Conservation (phyloP, 2,797 vertebrate species). For the Dallia pectoralis region DNA sequence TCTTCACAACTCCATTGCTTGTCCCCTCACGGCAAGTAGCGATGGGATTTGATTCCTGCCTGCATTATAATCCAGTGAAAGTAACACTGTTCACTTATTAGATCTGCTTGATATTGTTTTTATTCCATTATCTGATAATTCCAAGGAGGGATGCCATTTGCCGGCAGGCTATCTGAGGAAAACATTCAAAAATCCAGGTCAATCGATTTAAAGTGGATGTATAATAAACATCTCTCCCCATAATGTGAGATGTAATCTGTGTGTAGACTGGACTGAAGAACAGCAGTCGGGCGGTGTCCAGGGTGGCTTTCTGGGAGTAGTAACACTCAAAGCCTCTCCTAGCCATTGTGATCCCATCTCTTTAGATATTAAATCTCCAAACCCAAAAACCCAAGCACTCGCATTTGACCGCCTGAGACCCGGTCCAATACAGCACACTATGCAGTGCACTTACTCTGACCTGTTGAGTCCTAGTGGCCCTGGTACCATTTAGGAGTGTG, state of each 20-base stretch:
- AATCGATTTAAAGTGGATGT: not conserved
- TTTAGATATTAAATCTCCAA: too few species aligned
- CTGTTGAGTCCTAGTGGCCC: too few species aligned
- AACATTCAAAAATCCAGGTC: not conserved
- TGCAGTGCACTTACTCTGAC: too few species aligned
- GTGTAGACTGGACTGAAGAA: too few species aligned
- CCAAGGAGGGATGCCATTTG: not conserved
- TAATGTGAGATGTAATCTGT: too few species aligned
- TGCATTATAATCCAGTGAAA: conserved; percentile 17
- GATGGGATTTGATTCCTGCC: not conserved
- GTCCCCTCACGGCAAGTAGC: too few species aligned
- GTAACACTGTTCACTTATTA: not conserved
- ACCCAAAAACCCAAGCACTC: too few species aligned
- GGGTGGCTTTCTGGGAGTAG: not conserved
- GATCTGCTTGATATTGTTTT: conserved; percentile 1
- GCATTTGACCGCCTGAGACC: too few species aligned
- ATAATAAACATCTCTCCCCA: too few species aligned
- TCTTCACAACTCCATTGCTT: not conserved
- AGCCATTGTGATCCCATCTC: too few species aligned
- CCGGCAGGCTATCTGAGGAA: not conserved
- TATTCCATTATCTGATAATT: not conserved
- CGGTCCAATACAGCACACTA: too few species aligned
- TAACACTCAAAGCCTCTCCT: not conserved
- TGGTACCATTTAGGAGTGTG: too few species aligned
- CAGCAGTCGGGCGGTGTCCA: not conserved